A percentile compares a stretch with the other conserved stretches of the same genome.
These are phyloP conservation scores for Steinernema khuongi DNA, from an alignment of 1,140 invertebrate species.

Conservation along the genomic window DNA sequence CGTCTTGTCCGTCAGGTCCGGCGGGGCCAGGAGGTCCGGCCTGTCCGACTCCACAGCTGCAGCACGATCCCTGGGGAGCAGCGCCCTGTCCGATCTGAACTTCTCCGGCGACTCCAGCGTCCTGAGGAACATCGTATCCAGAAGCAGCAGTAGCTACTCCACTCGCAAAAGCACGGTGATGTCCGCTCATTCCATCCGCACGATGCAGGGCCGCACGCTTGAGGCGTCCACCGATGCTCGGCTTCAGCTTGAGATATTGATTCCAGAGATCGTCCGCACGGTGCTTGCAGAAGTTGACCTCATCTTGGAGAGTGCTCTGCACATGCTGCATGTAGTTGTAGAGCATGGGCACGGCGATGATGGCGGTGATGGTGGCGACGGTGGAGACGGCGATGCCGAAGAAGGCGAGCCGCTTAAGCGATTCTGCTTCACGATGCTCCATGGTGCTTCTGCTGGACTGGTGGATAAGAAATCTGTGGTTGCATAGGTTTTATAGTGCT, in stretches of 20 bases:
- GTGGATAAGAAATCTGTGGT: not conserved
- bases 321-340: slow-evolving; percentile 45
- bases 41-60: slow-evolving; percentile 34
- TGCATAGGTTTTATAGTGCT: not conserved
- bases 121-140: slow-evolving; percentile 20
- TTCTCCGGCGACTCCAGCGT: slow-evolving; percentile 6
- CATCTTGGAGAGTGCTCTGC: slow-evolving; percentile 34
- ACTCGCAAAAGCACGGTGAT: slow-evolving; percentile 14
- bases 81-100: not conserved
- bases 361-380: slow-evolving; percentile 36
- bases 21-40: slow-evolving; percentile 32
- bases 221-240: slow-evolving; percentile 16
- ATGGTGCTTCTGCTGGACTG: not conserved
- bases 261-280: slow-evolving; percentile 34
- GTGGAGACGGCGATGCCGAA: slow-evolving; percentile 40
- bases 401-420: slow-evolving; percentile 34
- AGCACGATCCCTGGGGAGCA: slow-evolving; percentile 27
- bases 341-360: slow-evolving; percentile 40
- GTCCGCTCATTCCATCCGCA: slow-evolving; percentile 8
- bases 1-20: slow-evolving; percentile 31
- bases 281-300: slow-evolving; percentile 39
- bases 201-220: slow-evolving; percentile 25
- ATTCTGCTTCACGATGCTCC: slow-evolving; percentile 26
- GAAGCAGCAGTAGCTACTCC: slow-evolving; percentile 17
- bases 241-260: slow-evolving; percentile 19